phyloP scores from a whole-genome alignment of 2,888 invertebrate species.

The Drosophila anomelani region DNA sequence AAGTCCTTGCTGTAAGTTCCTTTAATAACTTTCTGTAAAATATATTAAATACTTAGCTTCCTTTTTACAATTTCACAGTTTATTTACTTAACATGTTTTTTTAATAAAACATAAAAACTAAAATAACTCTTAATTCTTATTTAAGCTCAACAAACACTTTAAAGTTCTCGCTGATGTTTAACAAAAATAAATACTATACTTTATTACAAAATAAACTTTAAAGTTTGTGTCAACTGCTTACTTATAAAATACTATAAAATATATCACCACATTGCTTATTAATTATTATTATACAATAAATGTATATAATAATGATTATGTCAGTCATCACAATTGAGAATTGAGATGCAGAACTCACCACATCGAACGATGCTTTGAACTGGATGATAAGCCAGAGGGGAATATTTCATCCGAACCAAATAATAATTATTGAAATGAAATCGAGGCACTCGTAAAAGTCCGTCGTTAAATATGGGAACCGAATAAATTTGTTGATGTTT shows the following conservation, averaged over 20 bases:
- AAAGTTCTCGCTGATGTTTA: not conserved
- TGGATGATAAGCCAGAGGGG: slow-evolving; percentile 21
- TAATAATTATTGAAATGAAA: slow-evolving; percentile 68
- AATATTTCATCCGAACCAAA: slow-evolving; percentile 52
- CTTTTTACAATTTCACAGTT: not conserved
- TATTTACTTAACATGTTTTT: not conserved
- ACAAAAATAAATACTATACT: not conserved
- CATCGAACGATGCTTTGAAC: slow-evolving; percentile 15
- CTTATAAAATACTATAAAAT: not conserved
- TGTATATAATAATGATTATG: slow-evolving; percentile 26
- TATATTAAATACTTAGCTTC: not conserved
- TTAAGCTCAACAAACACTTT: too few relatives aligned
- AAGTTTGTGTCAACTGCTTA: not conserved
- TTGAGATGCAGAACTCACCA: slow-evolving; percentile 58
- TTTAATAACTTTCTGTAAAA: not conserved
- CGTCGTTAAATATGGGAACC: slow-evolving; percentile 49
- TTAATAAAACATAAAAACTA: not conserved
- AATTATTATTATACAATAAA: slow-evolving; percentile 19
- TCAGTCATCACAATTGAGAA: slow-evolving; percentile 14
- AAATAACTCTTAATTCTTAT: not conserved
- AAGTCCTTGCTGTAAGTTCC: not conserved
- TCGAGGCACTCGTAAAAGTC: slow-evolving; percentile 59
- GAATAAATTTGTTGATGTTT: slow-evolving; percentile 46
- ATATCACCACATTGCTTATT: slow-evolving; percentile 9
- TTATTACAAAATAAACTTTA: not conserved